Evolutionary conservation across 2,888 invertebrate genomes (phyloP), one percentile per base, ranked within the genome.

Genomic region (Drosophila crucigera): DNA sequence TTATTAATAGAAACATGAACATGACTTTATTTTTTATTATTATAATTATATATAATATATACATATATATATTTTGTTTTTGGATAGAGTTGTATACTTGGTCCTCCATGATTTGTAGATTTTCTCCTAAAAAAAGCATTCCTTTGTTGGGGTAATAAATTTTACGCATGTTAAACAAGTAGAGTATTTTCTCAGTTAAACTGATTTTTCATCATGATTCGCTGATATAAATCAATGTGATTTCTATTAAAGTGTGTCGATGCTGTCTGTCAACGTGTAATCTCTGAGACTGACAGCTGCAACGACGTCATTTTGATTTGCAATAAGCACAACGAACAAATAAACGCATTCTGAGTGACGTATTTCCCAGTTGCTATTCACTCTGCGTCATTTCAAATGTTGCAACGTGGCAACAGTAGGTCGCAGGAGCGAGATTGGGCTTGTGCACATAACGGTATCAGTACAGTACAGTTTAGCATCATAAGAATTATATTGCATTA

Each of bases 241-340:
- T 54, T 52, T 53, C 49, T 52, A 53, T 54, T 53, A 31, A 30
- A 9, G 31, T 58, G 30, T 35, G 49, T 55, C 28, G 35, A 31
- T 14, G 25, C 41, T 61, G 53, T 55, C 60, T 25, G 31, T 58
- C 22, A 25, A 19, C n/a, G 28, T 28, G 50, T 49, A 61, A 50
- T 54, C 52, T 33, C 70, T 78, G 78, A 43, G 31, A 30, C n/a
- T 62, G 78, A 74, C 75, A 78, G 74, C 39, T 74, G 75, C 62
- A 78, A 50, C 60, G 63, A 78, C 78, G 78, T 78, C 69, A 35
- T 35, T 16, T 47, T 25, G 35, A 68, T 47, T 53, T 67, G 64
- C 65, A 68, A 50, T 47, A 55, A 41, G 11, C 52, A 49, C 11
- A 56, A 33, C 39, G 49, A 37, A 39, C 37, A 37, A 28, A 50